These are phyloP conservation scores for Pseudomugil tenellus DNA, from an alignment of 2,797 vertebrate species.

Conservation along the genomic window DNA sequence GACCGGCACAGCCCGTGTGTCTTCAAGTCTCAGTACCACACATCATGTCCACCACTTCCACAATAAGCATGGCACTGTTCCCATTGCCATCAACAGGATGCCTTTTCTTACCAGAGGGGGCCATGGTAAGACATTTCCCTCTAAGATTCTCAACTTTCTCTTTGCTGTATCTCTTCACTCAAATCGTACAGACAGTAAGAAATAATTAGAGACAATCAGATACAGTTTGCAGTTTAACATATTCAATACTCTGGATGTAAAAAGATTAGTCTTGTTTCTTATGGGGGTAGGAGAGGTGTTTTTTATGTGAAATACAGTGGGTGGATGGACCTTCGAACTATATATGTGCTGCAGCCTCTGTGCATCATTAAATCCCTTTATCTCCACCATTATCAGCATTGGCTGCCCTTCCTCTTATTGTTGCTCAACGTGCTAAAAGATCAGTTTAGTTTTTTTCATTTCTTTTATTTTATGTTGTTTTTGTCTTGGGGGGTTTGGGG, in stretches of 20 bases:
- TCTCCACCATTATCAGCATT: conserved; percentile 47
- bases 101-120: conserved; percentile 94
- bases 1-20: conserved; percentile 89
- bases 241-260: conserved; percentile 6
- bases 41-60: conserved; percentile 97
- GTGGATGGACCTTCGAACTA: conserved; percentile 43
- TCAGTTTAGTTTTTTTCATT: conserved; percentile 1
- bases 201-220: conserved; percentile 15
- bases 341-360: conserved; percentile 50
- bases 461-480: too few species aligned
- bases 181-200: conserved; percentile 6
- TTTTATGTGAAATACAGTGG: conserved; percentile 30
- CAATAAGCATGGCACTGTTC: conserved; percentile 94
- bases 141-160: conserved; percentile 14
- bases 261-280: not conserved
- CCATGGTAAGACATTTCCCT: conserved; percentile 87
- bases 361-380: conserved; percentile 62
- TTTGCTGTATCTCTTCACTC: conserved; percentile 15
- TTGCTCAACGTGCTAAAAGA: conserved; percentile 36
- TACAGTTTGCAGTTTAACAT: conserved; percentile 1
- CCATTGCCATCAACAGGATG: conserved; percentile 96
- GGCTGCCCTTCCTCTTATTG: conserved; percentile 40
- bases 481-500: too few species aligned
- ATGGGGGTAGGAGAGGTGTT: conserved; percentile 7
- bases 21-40: conserved; percentile 93